Conservation (phyloP, 2,113 vertebrate genomes). For the Calidris pugnax region DNA sequence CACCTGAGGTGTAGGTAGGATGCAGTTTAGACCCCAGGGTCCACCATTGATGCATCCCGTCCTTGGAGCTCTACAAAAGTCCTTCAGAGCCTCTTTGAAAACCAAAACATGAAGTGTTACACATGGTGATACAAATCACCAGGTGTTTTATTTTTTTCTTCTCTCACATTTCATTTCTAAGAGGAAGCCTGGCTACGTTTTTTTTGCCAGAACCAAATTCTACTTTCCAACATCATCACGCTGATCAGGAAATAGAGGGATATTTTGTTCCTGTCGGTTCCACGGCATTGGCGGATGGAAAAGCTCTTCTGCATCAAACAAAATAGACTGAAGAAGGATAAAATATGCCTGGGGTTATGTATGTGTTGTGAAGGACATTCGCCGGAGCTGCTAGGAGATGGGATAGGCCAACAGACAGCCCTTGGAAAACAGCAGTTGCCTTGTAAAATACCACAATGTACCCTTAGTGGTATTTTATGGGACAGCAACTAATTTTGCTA, state of each 20-base stretch:
- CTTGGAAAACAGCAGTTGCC: not conserved
- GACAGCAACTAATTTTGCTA: not conserved
- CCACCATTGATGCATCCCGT: not conserved
- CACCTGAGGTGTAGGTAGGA: not conserved
- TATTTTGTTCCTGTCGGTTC: not conserved
- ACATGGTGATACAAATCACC: not conserved
- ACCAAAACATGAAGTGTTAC: not conserved
- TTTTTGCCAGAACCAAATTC: not conserved
- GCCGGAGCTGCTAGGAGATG: not conserved
- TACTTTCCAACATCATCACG: not conserved
- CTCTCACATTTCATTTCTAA: not conserved
- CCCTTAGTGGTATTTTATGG: not conserved
- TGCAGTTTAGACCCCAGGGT: not conserved
- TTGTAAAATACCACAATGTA: not conserved
- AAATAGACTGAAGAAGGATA: not conserved
- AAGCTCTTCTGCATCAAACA: not conserved
- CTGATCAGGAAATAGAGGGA: not conserved
- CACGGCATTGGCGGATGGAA: not conserved
- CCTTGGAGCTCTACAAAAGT: not conserved
- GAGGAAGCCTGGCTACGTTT: not conserved
- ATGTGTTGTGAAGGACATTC: fast-evolving
- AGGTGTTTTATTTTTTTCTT: not conserved
- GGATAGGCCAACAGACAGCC: not conserved
- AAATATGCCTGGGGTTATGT: not conserved
- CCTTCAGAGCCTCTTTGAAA: not conserved